These are phyloP conservation scores for Myripristis jacobus DNA, from an alignment of 2,797 vertebrate species.

Conservation along the genomic window DNA sequence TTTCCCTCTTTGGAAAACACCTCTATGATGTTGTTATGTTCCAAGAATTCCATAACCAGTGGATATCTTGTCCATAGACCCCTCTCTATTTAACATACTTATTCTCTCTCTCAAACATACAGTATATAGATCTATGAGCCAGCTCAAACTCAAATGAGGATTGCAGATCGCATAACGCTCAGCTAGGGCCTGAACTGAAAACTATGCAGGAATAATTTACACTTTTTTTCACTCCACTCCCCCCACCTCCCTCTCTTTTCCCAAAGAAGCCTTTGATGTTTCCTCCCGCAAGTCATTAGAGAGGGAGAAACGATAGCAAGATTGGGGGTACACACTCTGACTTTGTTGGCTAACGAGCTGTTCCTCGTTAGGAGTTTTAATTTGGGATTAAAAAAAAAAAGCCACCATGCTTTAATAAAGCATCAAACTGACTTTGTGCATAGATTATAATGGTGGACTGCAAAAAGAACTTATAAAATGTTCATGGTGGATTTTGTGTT, in stretches of 20 bases:
- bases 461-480: neutral
- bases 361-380: conserved; percentile 68
- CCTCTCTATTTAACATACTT: no score
- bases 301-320: conserved; percentile 59
- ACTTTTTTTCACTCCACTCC: conserved; percentile 38
- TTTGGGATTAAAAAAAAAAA: conserved; percentile 50
- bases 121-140: neutral
- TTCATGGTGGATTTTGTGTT: conserved; percentile 11
- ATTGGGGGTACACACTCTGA: conserved; percentile 47
- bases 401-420: conserved; percentile 75
- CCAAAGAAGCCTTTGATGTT: conserved; percentile 69
- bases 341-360: conserved; percentile 69
- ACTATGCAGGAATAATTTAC: conserved; percentile 66
- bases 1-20: no score
- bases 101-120: neutral
- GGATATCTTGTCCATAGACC: no score
- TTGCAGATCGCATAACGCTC: conserved; percentile 16
- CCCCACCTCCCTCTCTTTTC: conserved; percentile 42
- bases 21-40: no score
- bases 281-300: conserved; percentile 78
- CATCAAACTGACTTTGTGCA: conserved; percentile 58
- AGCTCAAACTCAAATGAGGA: neutral
- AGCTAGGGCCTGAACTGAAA: conserved; percentile 34
- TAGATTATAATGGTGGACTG: conserved; percentile 28
- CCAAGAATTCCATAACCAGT: no score